Evolutionary conservation across 2,113 vertebrate species (phyloP).

Genomic region (Heloderma charlesbogerti): DNA sequence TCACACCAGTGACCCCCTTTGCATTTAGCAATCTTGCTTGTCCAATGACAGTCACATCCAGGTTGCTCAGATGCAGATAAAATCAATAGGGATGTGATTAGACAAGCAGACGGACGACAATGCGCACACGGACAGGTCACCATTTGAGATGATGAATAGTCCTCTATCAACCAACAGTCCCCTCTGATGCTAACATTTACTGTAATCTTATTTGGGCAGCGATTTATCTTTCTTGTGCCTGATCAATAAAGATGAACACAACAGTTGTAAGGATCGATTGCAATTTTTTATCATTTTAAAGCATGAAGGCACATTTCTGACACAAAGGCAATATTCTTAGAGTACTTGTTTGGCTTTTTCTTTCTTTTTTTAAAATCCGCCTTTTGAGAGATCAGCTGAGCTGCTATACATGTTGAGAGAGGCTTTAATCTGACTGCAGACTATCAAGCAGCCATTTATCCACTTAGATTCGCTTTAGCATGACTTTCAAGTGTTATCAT

Average conservation of each 20-base stretch:
- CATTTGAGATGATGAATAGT: constrained; percentile 79
- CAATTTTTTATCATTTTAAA: constrained; percentile 85
- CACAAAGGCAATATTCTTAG: constrained; percentile 76
- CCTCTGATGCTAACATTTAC: constrained; percentile 74
- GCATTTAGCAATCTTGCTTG: constrained; percentile 64
- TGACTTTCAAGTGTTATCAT: constrained; percentile 24
- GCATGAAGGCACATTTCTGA: constrained; percentile 77
- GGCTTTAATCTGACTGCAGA: constrained; percentile 63
- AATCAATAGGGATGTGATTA: constrained; percentile 77
- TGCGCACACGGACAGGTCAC: constrained; percentile 65
- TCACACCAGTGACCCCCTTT: constrained; percentile 63
- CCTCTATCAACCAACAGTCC: constrained; percentile 73
- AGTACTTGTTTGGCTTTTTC: constrained; percentile 18
- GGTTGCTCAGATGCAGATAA: constrained; percentile 60
- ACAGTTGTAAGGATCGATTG: constrained; percentile 85
- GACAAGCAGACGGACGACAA: constrained; percentile 50
- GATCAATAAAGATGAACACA: constrained; percentile 88
- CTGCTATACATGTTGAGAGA: constrained; percentile 33
- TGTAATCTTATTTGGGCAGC: constrained; percentile 78
- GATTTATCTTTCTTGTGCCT: constrained; percentile 84
- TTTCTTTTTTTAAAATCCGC: constrained; percentile 66
- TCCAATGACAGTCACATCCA: constrained; percentile 66
- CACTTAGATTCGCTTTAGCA: constrained; percentile 38
- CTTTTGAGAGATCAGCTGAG: constrained; percentile 64
- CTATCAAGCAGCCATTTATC: constrained; percentile 66